Base-by-base conservation (phyloP, 2,113 vertebrate genomes). In the Pseudorasbora parva region DNA sequence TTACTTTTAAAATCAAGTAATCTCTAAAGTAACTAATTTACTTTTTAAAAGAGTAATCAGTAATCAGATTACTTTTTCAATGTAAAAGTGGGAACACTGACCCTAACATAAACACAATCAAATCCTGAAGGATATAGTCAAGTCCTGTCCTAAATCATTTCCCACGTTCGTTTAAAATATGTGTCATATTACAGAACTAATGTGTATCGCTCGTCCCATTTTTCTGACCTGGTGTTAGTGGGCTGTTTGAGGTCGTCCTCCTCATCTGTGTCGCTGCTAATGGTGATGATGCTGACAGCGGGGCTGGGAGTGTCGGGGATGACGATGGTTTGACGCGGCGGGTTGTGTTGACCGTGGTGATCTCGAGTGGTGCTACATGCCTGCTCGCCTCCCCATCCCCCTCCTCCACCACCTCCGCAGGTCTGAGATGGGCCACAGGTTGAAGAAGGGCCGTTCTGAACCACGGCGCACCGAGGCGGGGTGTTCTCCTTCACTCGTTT, bases 401-500 rank as follows among this genome's bases (percentile, higher is more conserved):
- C 91, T 95, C 96, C 96, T 91, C 96, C 64, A 5, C 59, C 90
- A 0, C 95, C 93, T 87, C 95, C 97, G 1, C 95, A 95, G 0
- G 94, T 92, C 84, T 95, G 90, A 0, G 94, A 89, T 54, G 95
- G 93, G 74, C 91, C 93, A 88, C 96, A 96, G 89, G 77, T 21
- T 21, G 64, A 87, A 86, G 95, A 93, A 0, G 95, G 94, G 89
- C 95, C 94, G 88, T 89, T 95, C 91, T 96, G 97, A 57, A 95
- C 94, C 91, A 97, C 93, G 21, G 97, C 96, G 5, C 97, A 98
- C 68, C 98, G 97, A 0, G 98, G 98, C 0, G 98, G 97, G 0
- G 98, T 99, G 93, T 99, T 99, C 91, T 99, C 98, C 92, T 99
- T 99, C 87, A 99, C 97, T 1, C 98, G 96, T 57, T 99, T 99